These are phyloP conservation scores for Molossus alvarezi DNA, from an alignment of 2,797 vertebrate species.

Conservation along the genomic window DNA sequence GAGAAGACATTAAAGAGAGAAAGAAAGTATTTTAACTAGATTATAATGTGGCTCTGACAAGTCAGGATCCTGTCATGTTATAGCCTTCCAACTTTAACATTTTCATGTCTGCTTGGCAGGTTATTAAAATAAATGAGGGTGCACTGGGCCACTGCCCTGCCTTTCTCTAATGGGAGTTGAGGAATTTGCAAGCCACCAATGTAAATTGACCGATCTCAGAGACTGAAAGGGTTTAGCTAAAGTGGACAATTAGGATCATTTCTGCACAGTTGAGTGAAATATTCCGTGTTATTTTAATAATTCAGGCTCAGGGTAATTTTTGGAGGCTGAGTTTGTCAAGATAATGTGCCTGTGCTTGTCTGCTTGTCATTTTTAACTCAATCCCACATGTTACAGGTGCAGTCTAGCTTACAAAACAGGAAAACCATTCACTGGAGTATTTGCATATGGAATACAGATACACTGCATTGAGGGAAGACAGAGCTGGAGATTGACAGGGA, in stretches of 20 bases:
- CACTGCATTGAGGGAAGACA: conserved; percentile 73
- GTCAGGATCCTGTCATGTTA: conserved; percentile 97
- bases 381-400: conserved; percentile 93
- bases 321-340: conserved; percentile 96
- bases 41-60: conserved; percentile 96
- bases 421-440: conserved; percentile 90
- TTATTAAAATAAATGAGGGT: conserved; percentile 99
- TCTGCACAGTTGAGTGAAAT: conserved; percentile 97
- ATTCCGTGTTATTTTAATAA: conserved; percentile 99
- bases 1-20: conserved; percentile 92
- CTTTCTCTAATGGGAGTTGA: conserved; percentile 95
- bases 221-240: conserved; percentile 96
- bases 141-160: conserved; percentile 93
- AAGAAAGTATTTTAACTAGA: conserved; percentile 94
- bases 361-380: conserved; percentile 98
- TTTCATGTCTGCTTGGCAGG: conserved; percentile 99
- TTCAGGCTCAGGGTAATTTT: conserved; percentile 97
- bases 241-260: conserved; percentile 98
- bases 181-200: conserved; percentile 94
- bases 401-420: conserved; percentile 93
- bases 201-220: conserved; percentile 96
- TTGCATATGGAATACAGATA: conserved; percentile 91
- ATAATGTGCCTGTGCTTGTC: conserved; percentile 97
- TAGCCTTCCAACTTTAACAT: conserved; percentile 96
- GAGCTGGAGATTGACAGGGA: conserved; percentile 85